A percentile compares a stretch with the other conserved stretches of the same genome.
phyloP scores from a whole-genome alignment of 2,797 vertebrate species.

The Pantherophis alleghaniensis region DNA sequence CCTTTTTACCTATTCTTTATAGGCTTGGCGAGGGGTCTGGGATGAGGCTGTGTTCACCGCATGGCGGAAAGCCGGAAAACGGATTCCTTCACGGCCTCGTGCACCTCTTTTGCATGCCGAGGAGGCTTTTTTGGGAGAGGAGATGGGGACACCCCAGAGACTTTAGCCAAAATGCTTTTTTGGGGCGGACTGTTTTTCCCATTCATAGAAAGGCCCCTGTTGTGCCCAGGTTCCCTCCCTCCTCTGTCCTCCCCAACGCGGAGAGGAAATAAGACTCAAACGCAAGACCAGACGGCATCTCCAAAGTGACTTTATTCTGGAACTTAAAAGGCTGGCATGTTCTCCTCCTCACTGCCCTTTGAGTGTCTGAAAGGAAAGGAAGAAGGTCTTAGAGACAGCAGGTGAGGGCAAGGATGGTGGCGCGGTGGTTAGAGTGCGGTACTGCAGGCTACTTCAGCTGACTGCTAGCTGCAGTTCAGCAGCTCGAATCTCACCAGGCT shows the following conservation, averaged over 20 bases:
- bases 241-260: accelerated
- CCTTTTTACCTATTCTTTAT: background rate
- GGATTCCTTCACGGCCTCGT: background rate
- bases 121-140: background rate
- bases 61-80: too few relatives aligned
- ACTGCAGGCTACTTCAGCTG: too few relatives aligned
- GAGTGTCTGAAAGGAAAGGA: background rate
- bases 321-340: too few relatives aligned
- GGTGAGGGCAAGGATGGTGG: too few relatives aligned
- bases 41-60: background rate
- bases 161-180: background rate
- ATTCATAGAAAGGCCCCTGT: background rate
- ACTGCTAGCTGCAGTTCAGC: too few relatives aligned
- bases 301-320: background rate
- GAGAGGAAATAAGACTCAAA: background rate
- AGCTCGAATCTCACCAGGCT: too few relatives aligned
- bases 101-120: background rate
- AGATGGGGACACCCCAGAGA: background rate
- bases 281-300: background rate
- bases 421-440: too few relatives aligned
- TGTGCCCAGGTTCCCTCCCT: background rate
- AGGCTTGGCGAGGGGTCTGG: background rate
- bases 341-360: background rate
- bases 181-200: background rate
- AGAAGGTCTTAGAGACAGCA: too few relatives aligned